Conservation (phyloP, 2,113 vertebrate species). For the Saguinus imperator region DNA sequence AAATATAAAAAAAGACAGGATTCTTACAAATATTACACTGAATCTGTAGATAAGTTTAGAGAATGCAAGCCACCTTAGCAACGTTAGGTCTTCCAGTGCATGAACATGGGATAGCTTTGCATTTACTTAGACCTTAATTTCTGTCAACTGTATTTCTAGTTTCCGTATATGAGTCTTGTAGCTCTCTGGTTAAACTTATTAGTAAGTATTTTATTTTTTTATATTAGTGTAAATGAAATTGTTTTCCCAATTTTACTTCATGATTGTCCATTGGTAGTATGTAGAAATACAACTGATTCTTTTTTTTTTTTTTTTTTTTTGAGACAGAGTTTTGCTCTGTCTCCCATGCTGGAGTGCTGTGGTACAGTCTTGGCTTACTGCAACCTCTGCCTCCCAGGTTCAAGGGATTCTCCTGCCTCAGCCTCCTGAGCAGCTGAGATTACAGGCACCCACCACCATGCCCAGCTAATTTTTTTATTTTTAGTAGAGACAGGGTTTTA, state of each 20-base stretch:
- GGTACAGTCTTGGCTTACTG: too few relatives aligned
- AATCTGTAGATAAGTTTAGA: neutral
- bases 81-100: neutral
- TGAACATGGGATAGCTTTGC: neutral
- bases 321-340: too few relatives aligned
- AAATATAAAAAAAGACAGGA: neutral
- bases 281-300: neutral
- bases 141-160: neutral
- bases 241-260: constrained; percentile 42
- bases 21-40: neutral
- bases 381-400: too few relatives aligned
- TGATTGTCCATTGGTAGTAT: neutral
- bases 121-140: constrained; percentile 2
- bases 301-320: too few relatives aligned
- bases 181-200: neutral
- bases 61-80: neutral
- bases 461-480: too few relatives aligned
- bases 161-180: neutral
- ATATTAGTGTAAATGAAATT: neutral
- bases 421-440: too few relatives aligned
- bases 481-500: too few relatives aligned
- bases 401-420: too few relatives aligned
- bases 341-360: too few relatives aligned
- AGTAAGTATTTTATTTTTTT: neutral
- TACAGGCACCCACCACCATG: too few relatives aligned